Evolutionary conservation across 2,888 invertebrate species (phyloP).

Genomic region (Andrena bucephala): DNA sequence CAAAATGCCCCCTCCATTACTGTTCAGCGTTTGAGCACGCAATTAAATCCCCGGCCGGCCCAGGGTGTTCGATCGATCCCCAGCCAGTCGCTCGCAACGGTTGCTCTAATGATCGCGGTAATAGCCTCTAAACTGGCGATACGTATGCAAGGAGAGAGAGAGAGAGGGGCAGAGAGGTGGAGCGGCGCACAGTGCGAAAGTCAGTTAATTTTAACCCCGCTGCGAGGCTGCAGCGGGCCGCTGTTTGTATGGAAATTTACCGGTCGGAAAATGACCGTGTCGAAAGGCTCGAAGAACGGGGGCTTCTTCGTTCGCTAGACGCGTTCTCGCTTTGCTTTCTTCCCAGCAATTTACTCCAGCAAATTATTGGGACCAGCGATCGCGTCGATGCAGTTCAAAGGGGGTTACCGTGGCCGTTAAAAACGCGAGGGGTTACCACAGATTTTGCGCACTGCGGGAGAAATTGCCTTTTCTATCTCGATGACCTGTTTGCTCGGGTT

Average conservation of each 20-base stretch:
- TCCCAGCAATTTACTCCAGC: constrained; percentile 57
- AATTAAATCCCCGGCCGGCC: constrained; percentile 17
- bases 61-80: constrained; percentile 20
- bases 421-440: constrained; percentile 20
- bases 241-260: constrained; percentile 79
- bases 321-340: constrained; percentile 55
- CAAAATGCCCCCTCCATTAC: not conserved
- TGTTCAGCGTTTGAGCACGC: not conserved
- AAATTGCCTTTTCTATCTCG: constrained; percentile 3
- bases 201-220: constrained; percentile 68
- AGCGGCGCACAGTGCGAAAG: constrained; percentile 60
- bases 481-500: not conserved
- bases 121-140: constrained; percentile 54
- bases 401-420: constrained; percentile 26
- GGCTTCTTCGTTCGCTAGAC: constrained; percentile 57
- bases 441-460: not conserved
- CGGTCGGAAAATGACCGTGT: constrained; percentile 79
- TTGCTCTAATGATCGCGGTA: constrained; percentile 52
- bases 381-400: constrained; percentile 22
- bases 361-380: constrained; percentile 62
- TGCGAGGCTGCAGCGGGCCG: constrained; percentile 46
- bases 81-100: constrained; percentile 25
- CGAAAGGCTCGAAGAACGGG: constrained; percentile 71
- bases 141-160: constrained; percentile 36
- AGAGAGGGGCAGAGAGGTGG: constrained; percentile 8